Base-by-base conservation (phyloP, 2,888 invertebrate species). In the Ctena decussata region DNA sequence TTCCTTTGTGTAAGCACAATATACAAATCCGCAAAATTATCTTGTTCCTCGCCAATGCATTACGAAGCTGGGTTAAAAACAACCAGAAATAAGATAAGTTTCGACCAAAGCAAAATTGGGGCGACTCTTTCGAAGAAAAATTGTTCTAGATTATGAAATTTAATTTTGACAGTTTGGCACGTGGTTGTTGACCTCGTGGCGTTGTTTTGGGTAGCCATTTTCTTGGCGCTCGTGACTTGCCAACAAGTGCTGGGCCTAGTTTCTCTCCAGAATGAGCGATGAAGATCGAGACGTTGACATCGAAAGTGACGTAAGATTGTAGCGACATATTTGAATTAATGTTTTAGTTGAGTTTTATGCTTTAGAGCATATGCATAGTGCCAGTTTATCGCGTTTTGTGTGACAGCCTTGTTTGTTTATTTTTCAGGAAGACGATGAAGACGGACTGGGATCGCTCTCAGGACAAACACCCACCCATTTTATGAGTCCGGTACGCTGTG, bases 201-300 rank as follows among this genome's bases (percentile, higher is more conserved):
- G 93, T 94, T 94, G 94, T 94, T 94, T 93, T 87, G 73, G 89
- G 86, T 86, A 88, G 91, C 91, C 90, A 91, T 91, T 91, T 89
- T 57, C 60, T 79, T 73, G 71, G 53, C 46, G 76, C 77, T 53
- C 72, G 60, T 53, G 83, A 65, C 65, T 65, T 65, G 65, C 65
- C 65, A 65, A 65, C 65, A 30, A 80, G 49, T n/a, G 35, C 41
- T 21, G 21, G 69, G 30, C 27, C 15, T 57, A 44, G 81, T 84
- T 82, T 57, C 74, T 70, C 70, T 71, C 57, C 84, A 91, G 77
- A 81, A 98, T 98, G 98, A 98, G 98, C 96, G 98, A 98, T 96
- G 98, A 98, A 96, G 98, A 98, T 96, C 97, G 98, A 94, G 98
- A 98, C 96, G 98, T 98, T 96, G 98, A 98, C 96, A 98, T 98